Evolutionary conservation across 2,113 vertebrate species (phyloP), one percentile per base, ranked within the genome.

Genomic region (Callocephalon fimbriatum): DNA sequence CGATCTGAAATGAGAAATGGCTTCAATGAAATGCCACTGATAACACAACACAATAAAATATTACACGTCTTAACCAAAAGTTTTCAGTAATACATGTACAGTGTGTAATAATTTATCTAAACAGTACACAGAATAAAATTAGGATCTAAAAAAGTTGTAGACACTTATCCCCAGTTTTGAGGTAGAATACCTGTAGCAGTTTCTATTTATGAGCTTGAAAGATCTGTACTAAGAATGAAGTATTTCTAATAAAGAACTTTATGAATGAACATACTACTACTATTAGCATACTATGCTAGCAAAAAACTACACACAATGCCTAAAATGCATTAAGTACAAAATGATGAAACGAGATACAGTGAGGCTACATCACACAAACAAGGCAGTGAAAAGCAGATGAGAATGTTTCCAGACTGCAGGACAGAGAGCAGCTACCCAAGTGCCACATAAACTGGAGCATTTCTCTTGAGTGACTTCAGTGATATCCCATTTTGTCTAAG

Each of bases 391-490:
- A 10, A 88, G 25, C 14, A 23, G 7, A 32, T 20, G 5, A 63
- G 66, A 56, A 40, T 23, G 25, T 35, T 82, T 62, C 37, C 27
- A 86, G 27, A 3, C 27, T 62, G 10, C 21, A 50, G 26, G 29
- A 67, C 37, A 51, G 6, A 23, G 42, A 1, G 0, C 6, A 62
- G 42, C 29, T 45, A 54, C 10, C 9, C 1, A 0, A 21, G 27
- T 5, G 19, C 9, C 45, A 68, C 17, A 80, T 17, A 68, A 45
- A 50, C 1, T n/a, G 4, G 5, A 61, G 7, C 15, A 65, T 47
- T 83, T 51, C 17, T 65, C 26, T 26, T 38, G 27, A 35, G 29
- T 29, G 19, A 65, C 51, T 89, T 87, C 23, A 70, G 29, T 11
- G 40, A 38, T 21, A 22, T 11, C 3, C n/a, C 23, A 32, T 31